These are phyloP conservation scores for Ichneumoninae sp. DNA, from an alignment of 2,888 invertebrate species.

Conservation along the genomic window DNA sequence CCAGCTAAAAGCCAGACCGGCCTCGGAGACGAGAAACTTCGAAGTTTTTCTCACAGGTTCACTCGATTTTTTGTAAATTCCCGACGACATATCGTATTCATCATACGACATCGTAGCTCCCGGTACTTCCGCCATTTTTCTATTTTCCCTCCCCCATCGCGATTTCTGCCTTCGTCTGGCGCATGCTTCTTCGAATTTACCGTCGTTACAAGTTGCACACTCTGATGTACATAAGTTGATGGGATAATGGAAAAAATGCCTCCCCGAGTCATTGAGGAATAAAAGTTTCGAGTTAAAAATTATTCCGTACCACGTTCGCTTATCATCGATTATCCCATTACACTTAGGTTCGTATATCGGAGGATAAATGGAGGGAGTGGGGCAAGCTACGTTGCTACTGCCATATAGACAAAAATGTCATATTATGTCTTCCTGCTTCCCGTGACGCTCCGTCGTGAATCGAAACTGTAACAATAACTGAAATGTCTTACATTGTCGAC, in stretches of 20 bases:
- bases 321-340: constrained; percentile 37
- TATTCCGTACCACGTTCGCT: not conserved
- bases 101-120: not conserved
- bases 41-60: not conserved
- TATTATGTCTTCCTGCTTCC: not conserved
- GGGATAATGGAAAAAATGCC: no score
- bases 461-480: not conserved
- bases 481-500: not conserved
- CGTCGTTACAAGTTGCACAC: constrained; percentile 9
- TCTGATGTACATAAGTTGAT: no score
- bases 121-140: not conserved
- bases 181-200: constrained; percentile 3
- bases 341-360: not conserved
- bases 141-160: not conserved
- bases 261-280: constrained; percentile 8
- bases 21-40: not conserved
- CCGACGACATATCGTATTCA: not conserved
- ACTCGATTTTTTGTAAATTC: not conserved
- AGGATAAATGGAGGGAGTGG: not conserved
- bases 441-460: not conserved
- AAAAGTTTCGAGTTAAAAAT: constrained; percentile 38
- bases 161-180: constrained; percentile 37
- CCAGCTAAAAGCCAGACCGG: constrained; percentile 67
- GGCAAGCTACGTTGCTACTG: not conserved
- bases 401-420: not conserved